phyloP scores from a whole-genome alignment of 2,797 vertebrate species.

The Calcarius lapponicus region DNA sequence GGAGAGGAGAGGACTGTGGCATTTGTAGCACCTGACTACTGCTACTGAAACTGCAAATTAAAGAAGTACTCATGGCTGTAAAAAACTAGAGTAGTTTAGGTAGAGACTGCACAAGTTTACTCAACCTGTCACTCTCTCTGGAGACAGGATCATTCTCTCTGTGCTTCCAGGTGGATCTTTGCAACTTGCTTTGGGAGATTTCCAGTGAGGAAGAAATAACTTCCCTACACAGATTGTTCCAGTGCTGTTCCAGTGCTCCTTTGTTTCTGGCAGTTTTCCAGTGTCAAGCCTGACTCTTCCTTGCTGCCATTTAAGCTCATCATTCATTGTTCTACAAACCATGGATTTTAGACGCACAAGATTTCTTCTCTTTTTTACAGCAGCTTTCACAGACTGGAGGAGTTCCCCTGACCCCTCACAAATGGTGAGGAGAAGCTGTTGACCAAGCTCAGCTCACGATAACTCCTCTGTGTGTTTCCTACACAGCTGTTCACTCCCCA shows the following conservation, averaged over 20 bases:
- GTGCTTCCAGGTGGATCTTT: neutral
- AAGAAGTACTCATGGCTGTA: neutral
- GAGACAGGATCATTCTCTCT: neutral
- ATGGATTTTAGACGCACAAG: neutral
- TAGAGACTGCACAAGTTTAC: neutral
- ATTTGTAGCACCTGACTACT: neutral
- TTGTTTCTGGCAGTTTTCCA: neutral
- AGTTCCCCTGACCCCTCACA: neutral
- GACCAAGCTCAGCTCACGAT: neutral
- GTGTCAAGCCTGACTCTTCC: neutral
- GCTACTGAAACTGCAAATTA: neutral
- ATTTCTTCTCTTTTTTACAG: neutral
- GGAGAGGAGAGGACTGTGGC: neutral
- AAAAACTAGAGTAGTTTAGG: fast-evolving
- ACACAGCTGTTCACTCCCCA: fast-evolving
- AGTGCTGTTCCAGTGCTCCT: neutral
- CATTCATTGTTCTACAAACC: neutral
- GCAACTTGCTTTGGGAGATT: neutral
- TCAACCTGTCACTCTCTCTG: neutral
- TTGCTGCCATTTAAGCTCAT: neutral
- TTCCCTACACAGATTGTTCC: neutral
- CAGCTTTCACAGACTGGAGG: neutral
- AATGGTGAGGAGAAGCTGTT: neutral
- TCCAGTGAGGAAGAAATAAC: neutral
- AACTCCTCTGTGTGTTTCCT: neutral